phyloP scores from a whole-genome alignment of 2,113 vertebrate genomes.

The Saimiri boliviensis region DNA sequence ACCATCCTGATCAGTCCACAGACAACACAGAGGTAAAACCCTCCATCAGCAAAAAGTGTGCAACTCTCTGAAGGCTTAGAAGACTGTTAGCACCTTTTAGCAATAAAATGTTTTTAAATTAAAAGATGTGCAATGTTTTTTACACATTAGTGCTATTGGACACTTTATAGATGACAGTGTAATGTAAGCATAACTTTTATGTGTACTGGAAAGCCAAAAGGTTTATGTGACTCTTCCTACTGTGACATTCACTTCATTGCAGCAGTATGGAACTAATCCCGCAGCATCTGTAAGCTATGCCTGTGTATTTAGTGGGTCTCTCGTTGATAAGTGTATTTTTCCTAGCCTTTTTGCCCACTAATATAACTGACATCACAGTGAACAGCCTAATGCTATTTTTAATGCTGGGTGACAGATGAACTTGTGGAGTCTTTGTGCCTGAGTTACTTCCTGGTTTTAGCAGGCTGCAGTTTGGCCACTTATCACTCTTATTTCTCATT shows the following conservation, averaged over 20 bases:
- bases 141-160: not conserved
- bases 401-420: not conserved
- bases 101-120: not conserved
- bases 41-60: not conserved
- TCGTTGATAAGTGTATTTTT: not conserved
- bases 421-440: not conserved
- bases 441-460: constrained; percentile 17
- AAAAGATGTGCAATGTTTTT: not conserved
- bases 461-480: not conserved
- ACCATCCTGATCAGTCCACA: not conserved
- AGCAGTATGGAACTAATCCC: not conserved
- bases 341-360: rapidly evolving
- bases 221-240: not conserved
- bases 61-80: not conserved
- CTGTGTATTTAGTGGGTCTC: not conserved
- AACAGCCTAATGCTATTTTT: constrained; percentile 17
- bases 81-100: not conserved
- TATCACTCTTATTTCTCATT: not conserved
- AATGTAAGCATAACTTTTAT: not conserved
- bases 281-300: not conserved
- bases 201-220: not conserved
- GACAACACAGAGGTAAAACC: not conserved
- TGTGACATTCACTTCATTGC: not conserved
- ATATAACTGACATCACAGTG: not conserved
- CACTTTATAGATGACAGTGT: not conserved